Percentiles rank a stretch among this genome's conserved stretches.
Conservation (phyloP, 2,797 vertebrate genomes). For the Sitta carolinensis region DNA sequence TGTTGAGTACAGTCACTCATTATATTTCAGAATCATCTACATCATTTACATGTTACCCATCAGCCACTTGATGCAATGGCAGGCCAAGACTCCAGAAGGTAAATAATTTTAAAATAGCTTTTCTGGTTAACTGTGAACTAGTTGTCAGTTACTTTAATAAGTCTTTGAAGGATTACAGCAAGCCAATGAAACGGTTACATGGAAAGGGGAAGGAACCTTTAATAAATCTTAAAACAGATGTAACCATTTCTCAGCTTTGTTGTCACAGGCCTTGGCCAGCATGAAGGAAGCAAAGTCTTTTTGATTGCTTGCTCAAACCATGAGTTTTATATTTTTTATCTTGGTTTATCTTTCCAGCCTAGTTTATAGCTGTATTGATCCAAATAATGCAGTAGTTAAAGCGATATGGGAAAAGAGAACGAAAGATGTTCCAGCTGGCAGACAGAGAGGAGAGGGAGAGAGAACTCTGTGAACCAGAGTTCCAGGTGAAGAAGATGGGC, state of each 20-base stretch:
- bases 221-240: neutral
- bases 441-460: neutral
- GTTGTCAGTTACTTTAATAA: neutral
- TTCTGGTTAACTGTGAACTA: neutral
- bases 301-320: neutral
- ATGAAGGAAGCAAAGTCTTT: neutral
- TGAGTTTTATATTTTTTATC: neutral
- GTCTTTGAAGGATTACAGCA: neutral
- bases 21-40: neutral
- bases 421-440: neutral
- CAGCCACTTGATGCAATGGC: neutral
- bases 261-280: neutral
- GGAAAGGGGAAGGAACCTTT: neutral
- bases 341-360: neutral
- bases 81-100: neutral
- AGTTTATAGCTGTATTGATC: neutral
- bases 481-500: neutral
- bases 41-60: neutral
- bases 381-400: neutral
- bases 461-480: neutral
- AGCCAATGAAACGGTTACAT: neutral
- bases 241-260: neutral
- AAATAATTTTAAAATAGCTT: rapidly evolving
- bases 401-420: neutral
- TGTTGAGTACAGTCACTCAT: neutral